Evolutionary conservation across 2,888 invertebrate species (phyloP).

Genomic region (Diachrysia chrysitis): DNA sequence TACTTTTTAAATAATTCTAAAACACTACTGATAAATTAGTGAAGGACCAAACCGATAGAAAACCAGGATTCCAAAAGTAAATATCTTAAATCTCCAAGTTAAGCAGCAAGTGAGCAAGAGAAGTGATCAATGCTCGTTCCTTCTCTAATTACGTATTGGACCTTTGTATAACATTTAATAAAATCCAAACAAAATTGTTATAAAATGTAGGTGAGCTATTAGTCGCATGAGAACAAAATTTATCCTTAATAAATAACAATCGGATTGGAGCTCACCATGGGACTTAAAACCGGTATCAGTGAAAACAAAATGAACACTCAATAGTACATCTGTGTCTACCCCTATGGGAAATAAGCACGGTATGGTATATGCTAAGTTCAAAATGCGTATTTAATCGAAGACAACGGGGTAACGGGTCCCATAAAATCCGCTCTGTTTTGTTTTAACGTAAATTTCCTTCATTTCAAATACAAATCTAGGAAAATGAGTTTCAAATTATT

Average conservation of each 20-base stretch:
- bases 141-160: too few species aligned
- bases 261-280: not conserved
- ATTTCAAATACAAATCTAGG: too few species aligned
- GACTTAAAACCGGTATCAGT: not conserved
- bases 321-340: not conserved
- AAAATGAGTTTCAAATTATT: too few species aligned
- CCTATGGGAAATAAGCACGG: not conserved
- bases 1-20: too few species aligned
- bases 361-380: conserved; percentile 1
- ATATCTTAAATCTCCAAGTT: too few species aligned
- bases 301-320: not conserved
- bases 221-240: not conserved
- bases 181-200: too few species aligned
- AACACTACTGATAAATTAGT: too few species aligned
- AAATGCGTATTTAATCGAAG: conserved; percentile 2
- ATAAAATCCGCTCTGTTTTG: not conserved
- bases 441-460: not conserved
- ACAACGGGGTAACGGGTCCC: not conserved
- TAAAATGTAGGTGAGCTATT: not conserved
- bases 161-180: too few species aligned
- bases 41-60: too few species aligned
- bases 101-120: too few species aligned
- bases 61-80: too few species aligned
- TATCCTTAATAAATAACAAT: not conserved
- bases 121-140: too few species aligned